Conservation (phyloP, 2,888 invertebrate genomes). For the Tiliacea aurago region DNA sequence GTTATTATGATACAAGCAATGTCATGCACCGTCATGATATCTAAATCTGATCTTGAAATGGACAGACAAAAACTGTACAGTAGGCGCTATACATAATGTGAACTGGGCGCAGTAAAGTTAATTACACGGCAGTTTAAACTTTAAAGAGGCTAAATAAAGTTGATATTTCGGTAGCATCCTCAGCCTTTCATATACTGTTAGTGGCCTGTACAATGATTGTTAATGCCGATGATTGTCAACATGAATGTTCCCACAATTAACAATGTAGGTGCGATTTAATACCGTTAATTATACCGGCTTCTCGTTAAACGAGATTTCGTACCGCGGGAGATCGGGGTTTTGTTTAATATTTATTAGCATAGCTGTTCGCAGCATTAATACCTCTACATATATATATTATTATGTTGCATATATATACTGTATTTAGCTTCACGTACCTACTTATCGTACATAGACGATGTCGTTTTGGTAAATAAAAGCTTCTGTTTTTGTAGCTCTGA, state of each 20-base stretch:
- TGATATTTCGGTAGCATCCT: neutral
- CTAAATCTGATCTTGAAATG: slow-evolving; percentile 45
- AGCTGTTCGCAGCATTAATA: slow-evolving; percentile 29
- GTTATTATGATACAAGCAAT: slow-evolving; percentile 25
- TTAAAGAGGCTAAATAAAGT: slow-evolving; percentile 10
- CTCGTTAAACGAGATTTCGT: slow-evolving; percentile 60
- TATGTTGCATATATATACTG: too few relatives aligned
- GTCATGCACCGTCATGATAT: slow-evolving; percentile 38
- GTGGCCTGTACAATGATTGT: slow-evolving; percentile 44
- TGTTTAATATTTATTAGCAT: slow-evolving; percentile 56
- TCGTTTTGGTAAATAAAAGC: neutral
- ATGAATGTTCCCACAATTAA: slow-evolving; percentile 67
- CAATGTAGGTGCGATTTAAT: slow-evolving; percentile 64
- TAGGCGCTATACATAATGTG: slow-evolving; percentile 34
- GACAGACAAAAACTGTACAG: slow-evolving; percentile 51
- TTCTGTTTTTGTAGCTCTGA: slow-evolving; percentile 1
- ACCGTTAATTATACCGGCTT: slow-evolving; percentile 70
- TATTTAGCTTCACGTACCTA: slow-evolving; percentile 5
- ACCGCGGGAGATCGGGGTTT: slow-evolving; percentile 25
- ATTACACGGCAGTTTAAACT: slow-evolving; percentile 9
- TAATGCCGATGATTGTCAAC: slow-evolving; percentile 61
- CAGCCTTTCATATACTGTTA: slow-evolving; percentile 42
- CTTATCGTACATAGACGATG: slow-evolving; percentile 2
- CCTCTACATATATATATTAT: too few relatives aligned
- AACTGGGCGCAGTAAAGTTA: slow-evolving; percentile 13